Conservation (phyloP, 1,140 invertebrate species). For the Bilobella aurantiaca region DNA sequence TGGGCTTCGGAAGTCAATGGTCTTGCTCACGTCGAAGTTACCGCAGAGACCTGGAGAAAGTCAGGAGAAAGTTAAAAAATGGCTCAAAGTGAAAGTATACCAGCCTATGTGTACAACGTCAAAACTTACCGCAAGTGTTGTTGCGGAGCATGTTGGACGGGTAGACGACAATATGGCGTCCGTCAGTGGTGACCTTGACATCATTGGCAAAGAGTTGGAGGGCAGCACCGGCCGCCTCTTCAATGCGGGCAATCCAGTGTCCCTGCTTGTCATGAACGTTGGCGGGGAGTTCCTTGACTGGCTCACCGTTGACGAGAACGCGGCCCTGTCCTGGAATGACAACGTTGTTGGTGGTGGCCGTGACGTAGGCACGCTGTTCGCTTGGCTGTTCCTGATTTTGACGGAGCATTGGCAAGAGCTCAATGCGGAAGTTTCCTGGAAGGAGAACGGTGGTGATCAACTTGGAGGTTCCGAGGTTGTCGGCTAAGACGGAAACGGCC, state of each 20-base stretch:
- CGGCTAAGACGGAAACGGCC: conserved; percentile 23
- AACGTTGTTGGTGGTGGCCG: not conserved
- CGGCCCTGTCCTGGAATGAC: not conserved
- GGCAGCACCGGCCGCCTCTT: conserved; percentile 16
- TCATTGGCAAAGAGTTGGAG: conserved; percentile 24
- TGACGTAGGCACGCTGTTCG: not conserved
- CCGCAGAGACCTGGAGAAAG: conserved; percentile 19
- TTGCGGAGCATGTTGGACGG: conserved; percentile 17
- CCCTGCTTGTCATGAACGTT: not conserved
- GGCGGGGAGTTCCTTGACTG: not conserved
- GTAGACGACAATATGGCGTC: conserved; percentile 20
- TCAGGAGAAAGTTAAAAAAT: not conserved
- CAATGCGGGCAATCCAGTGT: conserved; percentile 11
- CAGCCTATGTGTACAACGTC: not conserved
- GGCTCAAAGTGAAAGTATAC: no score
- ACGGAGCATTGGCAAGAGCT: conserved; percentile 9
- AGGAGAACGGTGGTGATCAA: conserved; percentile 18
- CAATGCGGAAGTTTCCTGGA: conserved; percentile 19
- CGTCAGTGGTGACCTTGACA: conserved; percentile 24
- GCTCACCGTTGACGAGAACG: not conserved
- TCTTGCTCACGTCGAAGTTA: conserved; percentile 29
- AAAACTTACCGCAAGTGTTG: conserved; percentile 25
- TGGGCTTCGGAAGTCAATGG: conserved; percentile 26
- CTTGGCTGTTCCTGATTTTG: not conserved
- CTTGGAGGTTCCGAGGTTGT: conserved; percentile 14